Conservation (phyloP, 92 coral and sea anemone species). For the Heteractis magnifica region DNA sequence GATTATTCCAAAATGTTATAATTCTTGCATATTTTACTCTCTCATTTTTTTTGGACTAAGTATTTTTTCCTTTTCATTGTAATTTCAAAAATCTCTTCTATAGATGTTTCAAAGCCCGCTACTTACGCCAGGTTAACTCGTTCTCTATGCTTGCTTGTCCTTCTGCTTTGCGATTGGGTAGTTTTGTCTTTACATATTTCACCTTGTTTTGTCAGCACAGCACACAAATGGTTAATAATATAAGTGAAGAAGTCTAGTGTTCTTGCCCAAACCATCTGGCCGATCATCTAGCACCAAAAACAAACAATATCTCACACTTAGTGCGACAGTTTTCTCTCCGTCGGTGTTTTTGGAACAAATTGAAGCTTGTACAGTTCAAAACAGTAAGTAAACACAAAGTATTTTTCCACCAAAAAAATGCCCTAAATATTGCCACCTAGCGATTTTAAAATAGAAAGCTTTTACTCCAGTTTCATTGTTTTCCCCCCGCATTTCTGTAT, state of each 20-base stretch:
- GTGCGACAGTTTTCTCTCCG: neutral
- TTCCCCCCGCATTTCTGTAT: no score
- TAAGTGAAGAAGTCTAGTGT: neutral
- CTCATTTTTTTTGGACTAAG: neutral
- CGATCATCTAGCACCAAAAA: neutral
- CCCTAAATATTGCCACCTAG: no score
- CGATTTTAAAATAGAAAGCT: no score
- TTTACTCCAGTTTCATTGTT: no score
- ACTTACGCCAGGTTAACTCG: no score
- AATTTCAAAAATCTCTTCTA: neutral
- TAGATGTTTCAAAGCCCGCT: no score
- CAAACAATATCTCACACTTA: slow-evolving; percentile 1
- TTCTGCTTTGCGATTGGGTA: neutral
- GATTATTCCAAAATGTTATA: neutral
- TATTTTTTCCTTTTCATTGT: neutral
- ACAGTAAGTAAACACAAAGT: no score
- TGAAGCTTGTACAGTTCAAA: no score
- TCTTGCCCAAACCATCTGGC: neutral
- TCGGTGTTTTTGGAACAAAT: neutral
- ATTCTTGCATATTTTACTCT: neutral
- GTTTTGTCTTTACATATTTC: neutral
- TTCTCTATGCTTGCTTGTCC: neutral
- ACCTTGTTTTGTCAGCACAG: neutral
- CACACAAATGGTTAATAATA: neutral
- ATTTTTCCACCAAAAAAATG: no score